These are phyloP conservation scores for Aythya fuligula DNA, from an alignment of 2,797 vertebrate genomes.

Conservation along the genomic window DNA sequence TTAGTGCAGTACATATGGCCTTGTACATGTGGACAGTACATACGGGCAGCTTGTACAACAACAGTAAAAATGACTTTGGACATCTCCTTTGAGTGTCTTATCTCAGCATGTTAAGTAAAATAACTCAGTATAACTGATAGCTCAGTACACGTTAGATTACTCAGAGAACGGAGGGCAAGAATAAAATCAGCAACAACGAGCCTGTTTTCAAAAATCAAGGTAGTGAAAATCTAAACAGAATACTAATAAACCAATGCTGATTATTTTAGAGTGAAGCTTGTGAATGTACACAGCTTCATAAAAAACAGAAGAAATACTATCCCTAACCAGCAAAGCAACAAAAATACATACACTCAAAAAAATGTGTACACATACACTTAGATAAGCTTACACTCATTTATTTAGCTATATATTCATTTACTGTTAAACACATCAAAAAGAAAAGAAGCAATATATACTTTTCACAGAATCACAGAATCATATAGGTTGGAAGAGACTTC, in stretches of 20 bases:
- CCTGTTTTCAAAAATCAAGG: background rate
- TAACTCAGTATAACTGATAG: background rate
- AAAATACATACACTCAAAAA: background rate
- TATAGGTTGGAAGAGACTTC: too few species aligned
- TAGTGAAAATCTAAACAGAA: background rate
- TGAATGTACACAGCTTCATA: background rate
- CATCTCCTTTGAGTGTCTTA: background rate
- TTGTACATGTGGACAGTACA: background rate
- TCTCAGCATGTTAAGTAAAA: background rate
- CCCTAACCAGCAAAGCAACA: background rate
- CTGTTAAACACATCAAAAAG: background rate
- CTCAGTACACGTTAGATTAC: background rate
- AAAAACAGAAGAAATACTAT: background rate
- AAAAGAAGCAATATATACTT: background rate
- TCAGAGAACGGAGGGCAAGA: background rate
- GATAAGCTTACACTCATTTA: background rate
- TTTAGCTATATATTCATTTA: background rate
- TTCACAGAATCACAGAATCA: too few species aligned
- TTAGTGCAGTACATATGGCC: background rate
- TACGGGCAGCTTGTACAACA: accelerated
- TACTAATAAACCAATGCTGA: background rate
- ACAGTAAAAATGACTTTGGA: background rate
- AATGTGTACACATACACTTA: background rate
- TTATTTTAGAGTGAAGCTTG: background rate
- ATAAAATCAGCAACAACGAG: background rate